phyloP scores from a whole-genome alignment of 2,797 vertebrate genomes.

The Xerus rutilus region DNA sequence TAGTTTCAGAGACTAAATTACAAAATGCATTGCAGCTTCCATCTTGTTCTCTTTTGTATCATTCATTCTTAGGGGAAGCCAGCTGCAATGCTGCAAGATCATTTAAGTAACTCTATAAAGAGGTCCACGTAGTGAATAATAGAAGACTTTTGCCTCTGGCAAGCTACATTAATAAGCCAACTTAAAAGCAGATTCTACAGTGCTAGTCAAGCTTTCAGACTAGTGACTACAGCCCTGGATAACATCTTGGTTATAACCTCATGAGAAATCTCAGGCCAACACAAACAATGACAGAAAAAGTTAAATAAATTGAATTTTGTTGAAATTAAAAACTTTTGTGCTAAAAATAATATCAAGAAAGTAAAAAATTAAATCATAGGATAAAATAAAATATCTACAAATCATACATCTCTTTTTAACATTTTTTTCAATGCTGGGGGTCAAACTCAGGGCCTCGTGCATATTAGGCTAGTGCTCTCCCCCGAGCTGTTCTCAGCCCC shows the following conservation, averaged over 20 bases:
- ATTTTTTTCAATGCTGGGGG: not conserved
- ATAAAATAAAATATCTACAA: too few species aligned
- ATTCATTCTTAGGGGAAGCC: not conserved
- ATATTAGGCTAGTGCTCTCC: not conserved
- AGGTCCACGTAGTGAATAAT: not conserved
- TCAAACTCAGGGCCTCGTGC: not conserved
- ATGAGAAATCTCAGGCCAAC: constrained; percentile 6
- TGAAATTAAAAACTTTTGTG: not conserved
- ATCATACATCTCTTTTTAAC: not conserved
- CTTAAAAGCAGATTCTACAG: not conserved
- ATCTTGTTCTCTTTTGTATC: not conserved
- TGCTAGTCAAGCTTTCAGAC: not conserved
- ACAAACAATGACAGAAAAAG: not conserved
- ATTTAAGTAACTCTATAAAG: not conserved
- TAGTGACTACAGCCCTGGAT: not conserved
- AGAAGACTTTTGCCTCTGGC: not conserved
- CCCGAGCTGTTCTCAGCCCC: not conserved
- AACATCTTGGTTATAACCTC: not conserved
- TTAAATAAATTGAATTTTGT: not conserved
- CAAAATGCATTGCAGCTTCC: not conserved
- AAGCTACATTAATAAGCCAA: not conserved
- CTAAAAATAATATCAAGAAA: not conserved
- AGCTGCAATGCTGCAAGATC: not conserved
- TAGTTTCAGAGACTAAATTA: not conserved
- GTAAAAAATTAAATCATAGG: too few species aligned